phyloP scores from a whole-genome alignment of 35 echinoderm and acorn worm species.

The Ophioderma brevispina region DNA sequence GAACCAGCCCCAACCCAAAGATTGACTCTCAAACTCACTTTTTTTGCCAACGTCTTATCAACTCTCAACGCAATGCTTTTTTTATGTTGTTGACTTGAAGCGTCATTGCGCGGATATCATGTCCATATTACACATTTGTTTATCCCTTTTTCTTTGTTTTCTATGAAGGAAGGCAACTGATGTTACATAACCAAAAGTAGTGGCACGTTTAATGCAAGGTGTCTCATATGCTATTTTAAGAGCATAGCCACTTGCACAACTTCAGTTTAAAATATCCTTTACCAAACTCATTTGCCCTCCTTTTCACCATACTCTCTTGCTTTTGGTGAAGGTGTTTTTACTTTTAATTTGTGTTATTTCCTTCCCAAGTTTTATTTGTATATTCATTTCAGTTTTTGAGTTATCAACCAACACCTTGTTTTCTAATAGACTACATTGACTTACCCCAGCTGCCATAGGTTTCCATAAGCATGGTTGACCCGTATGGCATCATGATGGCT shows the following conservation, averaged over 20 bases:
- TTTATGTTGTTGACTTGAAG: not conserved
- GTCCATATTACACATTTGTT: not conserved
- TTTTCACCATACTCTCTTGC: not conserved
- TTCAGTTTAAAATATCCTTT: not conserved
- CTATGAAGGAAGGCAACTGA: not conserved
- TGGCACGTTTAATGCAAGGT: not conserved
- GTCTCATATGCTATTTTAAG: not conserved
- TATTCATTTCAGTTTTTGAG: not conserved
- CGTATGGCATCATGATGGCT: not conserved
- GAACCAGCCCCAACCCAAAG: not conserved
- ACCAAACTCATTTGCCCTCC: not conserved
- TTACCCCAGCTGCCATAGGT: not conserved
- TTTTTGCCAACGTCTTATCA: not conserved
- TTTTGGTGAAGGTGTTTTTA: slow-evolving; percentile 5
- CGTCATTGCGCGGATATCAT: not conserved
- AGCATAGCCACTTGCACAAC: too few species aligned
- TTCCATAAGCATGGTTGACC: not conserved
- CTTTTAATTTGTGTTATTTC: not conserved
- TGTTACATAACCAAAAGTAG: not conserved
- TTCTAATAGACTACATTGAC: not conserved
- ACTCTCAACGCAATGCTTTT: slow-evolving; percentile 5
- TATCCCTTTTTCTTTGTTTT: not conserved
- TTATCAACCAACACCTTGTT: slow-evolving; percentile 8
- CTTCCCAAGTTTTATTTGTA: not conserved
- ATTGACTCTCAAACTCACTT: not conserved